Conservation (phyloP, 2,113 vertebrate genomes). For the Pseudopipra pipra region DNA sequence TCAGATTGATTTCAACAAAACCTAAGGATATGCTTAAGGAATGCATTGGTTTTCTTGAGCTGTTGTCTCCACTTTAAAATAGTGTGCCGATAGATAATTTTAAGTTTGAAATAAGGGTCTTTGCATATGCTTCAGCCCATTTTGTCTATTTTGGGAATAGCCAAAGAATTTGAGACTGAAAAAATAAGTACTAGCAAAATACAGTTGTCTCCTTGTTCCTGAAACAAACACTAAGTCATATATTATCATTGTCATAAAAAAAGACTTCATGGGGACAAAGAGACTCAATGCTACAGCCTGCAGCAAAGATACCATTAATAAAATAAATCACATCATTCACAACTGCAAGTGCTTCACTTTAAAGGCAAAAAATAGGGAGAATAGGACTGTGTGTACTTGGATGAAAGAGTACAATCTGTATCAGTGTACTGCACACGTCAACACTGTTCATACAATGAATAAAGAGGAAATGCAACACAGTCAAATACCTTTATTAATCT, state of each 20-base stretch:
- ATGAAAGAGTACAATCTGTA: conserved; percentile 66
- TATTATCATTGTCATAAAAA: conserved; percentile 50
- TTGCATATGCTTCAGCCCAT: neutral
- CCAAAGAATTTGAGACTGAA: neutral
- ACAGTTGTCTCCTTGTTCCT: conserved; percentile 29
- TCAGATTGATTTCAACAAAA: neutral
- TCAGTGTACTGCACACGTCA: conserved; percentile 57
- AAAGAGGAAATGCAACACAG: conserved; percentile 58
- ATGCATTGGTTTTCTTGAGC: neutral
- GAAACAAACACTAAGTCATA: conserved; percentile 36
- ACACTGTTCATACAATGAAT: conserved; percentile 47
- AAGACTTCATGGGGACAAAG: conserved; percentile 13
- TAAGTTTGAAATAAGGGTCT: neutral
- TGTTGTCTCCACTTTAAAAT: neutral
- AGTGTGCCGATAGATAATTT: neutral
- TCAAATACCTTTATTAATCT: conserved; percentile 59
- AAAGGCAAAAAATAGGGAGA: conserved; percentile 49
- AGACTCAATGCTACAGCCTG: conserved; percentile 30
- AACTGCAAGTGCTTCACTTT: conserved; percentile 36
- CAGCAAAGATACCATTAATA: conserved; percentile 61
- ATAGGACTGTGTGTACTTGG: conserved; percentile 57
- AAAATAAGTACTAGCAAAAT: conserved; percentile 11
- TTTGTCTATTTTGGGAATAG: neutral
- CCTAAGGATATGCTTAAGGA: neutral
- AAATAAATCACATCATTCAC: conserved; percentile 65